Conservation (phyloP, 1,140 invertebrate genomes). For the Holcopasites calliopsidis region DNA sequence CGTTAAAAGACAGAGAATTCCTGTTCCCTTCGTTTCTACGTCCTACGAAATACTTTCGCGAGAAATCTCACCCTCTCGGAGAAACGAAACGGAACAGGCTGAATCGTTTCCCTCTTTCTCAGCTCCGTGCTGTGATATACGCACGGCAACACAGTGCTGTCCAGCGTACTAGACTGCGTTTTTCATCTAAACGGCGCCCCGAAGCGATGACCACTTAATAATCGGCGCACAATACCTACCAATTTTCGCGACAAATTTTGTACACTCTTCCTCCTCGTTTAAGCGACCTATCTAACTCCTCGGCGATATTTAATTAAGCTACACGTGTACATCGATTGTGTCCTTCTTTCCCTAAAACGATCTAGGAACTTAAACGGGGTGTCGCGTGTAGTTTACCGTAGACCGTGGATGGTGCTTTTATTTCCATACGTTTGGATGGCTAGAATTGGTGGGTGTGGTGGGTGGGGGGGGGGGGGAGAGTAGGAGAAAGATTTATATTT, state of each 20-base stretch:
- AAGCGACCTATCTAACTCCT: constrained; percentile 53
- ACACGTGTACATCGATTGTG: constrained; percentile 37
- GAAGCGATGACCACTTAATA: constrained; percentile 66
- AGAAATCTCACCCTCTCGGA: background rate
- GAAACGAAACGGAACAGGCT: constrained; percentile 37
- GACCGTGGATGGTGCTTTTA: background rate
- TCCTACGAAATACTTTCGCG: background rate
- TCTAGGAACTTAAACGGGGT: background rate
- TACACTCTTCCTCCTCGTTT: constrained; percentile 45
- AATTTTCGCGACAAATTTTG: constrained; percentile 61
- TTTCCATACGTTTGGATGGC: constrained; percentile 26
- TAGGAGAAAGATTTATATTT: background rate
- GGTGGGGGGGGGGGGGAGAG: background rate
- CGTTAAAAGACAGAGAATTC: background rate
- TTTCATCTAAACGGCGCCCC: constrained; percentile 66
- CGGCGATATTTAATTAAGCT: constrained; percentile 27
- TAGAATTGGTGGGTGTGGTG: too few species aligned
- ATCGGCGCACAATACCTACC: constrained; percentile 56
- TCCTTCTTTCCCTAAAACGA: constrained; percentile 19
- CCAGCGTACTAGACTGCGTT: constrained; percentile 79
- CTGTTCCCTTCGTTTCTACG: constrained; percentile 13
- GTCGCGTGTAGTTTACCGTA: background rate
- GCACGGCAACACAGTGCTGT: constrained; percentile 59
- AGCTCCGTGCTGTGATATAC: constrained; percentile 32
- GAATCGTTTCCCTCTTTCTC: background rate